Percentiles rank a stretch among this genome's conserved stretches.
Conservation (phyloP, 2,113 vertebrate species). For the Cyanoramphus novaezelandiae region DNA sequence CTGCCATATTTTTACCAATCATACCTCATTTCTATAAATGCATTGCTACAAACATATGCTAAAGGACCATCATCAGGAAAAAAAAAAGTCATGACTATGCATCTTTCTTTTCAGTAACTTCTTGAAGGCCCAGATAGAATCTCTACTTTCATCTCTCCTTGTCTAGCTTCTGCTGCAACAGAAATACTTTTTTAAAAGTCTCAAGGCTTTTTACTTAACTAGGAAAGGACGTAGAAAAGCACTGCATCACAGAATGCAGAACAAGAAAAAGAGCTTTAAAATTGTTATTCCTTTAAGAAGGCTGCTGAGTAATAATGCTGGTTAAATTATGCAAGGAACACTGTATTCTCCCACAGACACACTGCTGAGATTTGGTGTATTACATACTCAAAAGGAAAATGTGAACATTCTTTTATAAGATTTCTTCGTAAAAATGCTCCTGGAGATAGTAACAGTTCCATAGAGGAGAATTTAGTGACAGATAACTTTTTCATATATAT, state of each 20-base stretch:
- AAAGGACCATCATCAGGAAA: neutral
- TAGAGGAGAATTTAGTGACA: neutral
- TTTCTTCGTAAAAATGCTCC: neutral
- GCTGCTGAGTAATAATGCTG: constrained; percentile 48
- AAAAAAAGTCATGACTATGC: neutral
- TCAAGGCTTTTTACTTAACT: constrained; percentile 19
- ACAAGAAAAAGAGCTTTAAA: constrained; percentile 37
- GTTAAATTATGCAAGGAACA: constrained; percentile 61
- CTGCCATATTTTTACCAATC: neutral
- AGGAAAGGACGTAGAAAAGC: constrained; percentile 36
- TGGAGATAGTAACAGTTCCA: constrained; percentile 19
- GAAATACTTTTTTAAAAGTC: neutral
- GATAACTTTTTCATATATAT: neutral
- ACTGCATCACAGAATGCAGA: constrained; percentile 1
- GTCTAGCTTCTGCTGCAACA: constrained; percentile 8
- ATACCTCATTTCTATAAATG: neutral
- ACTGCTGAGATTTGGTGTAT: constrained; percentile 25
- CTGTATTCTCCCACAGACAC: constrained; percentile 39
- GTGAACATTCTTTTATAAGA: constrained; percentile 8
- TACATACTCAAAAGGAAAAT: neutral
- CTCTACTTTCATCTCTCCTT: constrained; percentile 18
- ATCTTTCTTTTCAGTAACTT: constrained; percentile 2
- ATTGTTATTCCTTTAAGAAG: constrained; percentile 49
- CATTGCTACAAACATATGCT: neutral
- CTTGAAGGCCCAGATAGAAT: neutral